A percentile compares a stretch with the other conserved stretches of the same genome.
phyloP scores from a whole-genome alignment of 2,797 vertebrate species.

The Poecilia wingei region DNA sequence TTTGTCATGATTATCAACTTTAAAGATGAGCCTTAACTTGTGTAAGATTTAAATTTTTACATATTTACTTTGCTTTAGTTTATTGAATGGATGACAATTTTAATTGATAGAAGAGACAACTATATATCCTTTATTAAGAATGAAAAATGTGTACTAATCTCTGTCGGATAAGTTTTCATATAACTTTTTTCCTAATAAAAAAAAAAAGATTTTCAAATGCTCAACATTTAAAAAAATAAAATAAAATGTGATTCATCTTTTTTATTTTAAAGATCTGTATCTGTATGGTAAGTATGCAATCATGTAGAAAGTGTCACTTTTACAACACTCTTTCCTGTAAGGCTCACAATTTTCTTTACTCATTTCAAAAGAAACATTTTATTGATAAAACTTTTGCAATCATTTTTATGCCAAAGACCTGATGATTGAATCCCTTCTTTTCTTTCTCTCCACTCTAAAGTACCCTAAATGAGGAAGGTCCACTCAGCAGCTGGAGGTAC shows the following conservation, averaged over 20 bases:
- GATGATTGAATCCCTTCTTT: conserved; percentile 75
- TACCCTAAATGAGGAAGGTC: conserved; percentile 85
- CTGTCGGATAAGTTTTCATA: not conserved
- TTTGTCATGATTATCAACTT: not conserved
- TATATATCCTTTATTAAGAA: not conserved
- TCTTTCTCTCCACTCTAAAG: conserved; percentile 80
- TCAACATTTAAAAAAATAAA: too few species aligned
- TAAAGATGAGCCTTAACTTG: not conserved
- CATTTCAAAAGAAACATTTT: conserved; percentile 13
- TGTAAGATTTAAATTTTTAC: not conserved
- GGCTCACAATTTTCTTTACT: not conserved
- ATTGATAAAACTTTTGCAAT: conserved; percentile 5
- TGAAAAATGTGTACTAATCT: not conserved
- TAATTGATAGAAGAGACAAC: not conserved
- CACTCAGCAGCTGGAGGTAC: conserved; percentile 82
- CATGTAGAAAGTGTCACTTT: not conserved
- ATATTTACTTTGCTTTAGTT: not conserved
- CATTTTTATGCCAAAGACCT: conserved; percentile 51
- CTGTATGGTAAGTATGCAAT: conserved; percentile 1
- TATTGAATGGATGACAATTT: not conserved
- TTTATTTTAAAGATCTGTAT: not conserved
- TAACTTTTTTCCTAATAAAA: not conserved
- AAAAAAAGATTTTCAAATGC: not conserved
- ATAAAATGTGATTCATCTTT: not conserved
- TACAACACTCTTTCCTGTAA: not conserved